Evolutionary conservation across 1,140 invertebrate species (phyloP).

Genomic region (Drosophila biarmipes): DNA sequence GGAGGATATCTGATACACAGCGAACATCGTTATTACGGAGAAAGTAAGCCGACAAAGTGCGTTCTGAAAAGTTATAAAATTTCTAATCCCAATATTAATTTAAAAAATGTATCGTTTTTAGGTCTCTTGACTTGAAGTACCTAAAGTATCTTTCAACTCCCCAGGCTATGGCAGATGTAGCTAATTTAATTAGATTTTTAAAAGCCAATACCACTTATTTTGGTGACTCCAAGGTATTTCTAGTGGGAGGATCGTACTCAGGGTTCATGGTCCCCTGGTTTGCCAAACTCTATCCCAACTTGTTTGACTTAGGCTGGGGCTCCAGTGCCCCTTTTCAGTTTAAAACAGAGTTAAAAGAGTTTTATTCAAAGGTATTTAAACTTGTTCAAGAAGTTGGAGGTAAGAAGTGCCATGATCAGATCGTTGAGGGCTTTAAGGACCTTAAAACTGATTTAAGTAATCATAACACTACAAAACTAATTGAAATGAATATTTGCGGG

Average conservation of each 20-base stretch:
- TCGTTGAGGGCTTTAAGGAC: neutral
- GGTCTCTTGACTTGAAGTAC: neutral
- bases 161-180: conserved; percentile 90
- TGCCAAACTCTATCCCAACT: conserved; percentile 90
- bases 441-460: neutral
- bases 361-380: neutral
- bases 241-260: conserved; percentile 92
- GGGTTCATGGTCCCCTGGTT: conserved; percentile 91
- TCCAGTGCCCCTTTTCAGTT: conserved; percentile 86
- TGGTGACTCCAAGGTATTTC: conserved; percentile 85
- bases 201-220: conserved; percentile 84
- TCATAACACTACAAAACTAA: neutral
- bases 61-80: conserved; percentile 78
- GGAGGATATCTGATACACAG: conserved; percentile 87
- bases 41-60: conserved; percentile 87
- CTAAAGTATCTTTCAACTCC: conserved; percentile 88
- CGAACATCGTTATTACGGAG: conserved; percentile 93
- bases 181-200: conserved; percentile 87
- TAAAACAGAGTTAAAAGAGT: conserved; percentile 9
- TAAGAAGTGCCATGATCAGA: neutral
- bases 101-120: neutral
- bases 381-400: conserved; percentile 5
- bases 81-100: neutral
- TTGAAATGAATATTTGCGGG: conserved; percentile 10
- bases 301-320: conserved; percentile 90